Evolutionary conservation across 2,888 invertebrate genomes (phyloP), one percentile per base, ranked within the genome.

Genomic region (Drosophila monieri): DNA sequence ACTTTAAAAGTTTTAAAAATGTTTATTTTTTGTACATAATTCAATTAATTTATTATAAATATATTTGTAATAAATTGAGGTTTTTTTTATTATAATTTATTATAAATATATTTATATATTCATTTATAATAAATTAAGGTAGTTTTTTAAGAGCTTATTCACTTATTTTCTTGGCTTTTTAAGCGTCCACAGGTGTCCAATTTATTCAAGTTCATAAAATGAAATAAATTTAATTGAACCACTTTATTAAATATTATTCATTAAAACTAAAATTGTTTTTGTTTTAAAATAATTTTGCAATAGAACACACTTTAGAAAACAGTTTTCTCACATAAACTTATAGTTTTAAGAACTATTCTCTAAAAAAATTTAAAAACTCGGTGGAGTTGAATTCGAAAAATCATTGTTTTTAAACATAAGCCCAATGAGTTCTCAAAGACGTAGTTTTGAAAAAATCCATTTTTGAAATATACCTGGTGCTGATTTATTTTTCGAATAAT

Each of bases 401-500:
- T 27, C 27, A 27, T 27, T 25, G 8, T n/a, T 27, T 27, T 27
- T 27, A 27, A 27, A 27, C 9, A 27, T 18, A 0, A 3, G 27
- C 18, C 18, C 2, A 9, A 27, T 9, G 0, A 27, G 9, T 9
- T 27, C 27, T 8, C 27, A 27, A 27, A 27, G 9, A 27, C 9
- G 9, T 9, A 27, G 2, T 3, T 27, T 27, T 27, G 9, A 3
- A 9, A 9, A 27, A 9, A 9, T 27, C 6, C n/a, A 2, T n/a
- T 35, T 35, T 14, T 6, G 1, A 35, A 41, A 41, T 55, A 88
- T 90, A 90, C 90, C 90, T 88, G 90, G 78, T 79, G 89, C 75
- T 74, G 89, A 79, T 87, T 90, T 91, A 88, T 88, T 91, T 86
- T 88, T 91, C 56, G 84, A 84, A 83, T 89, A 90, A 86, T 91